Percentiles rank a stretch among this genome's conserved stretches.
These are phyloP conservation scores for Drosophila paramelanica DNA, from an alignment of 2,888 invertebrate species.

Conservation along the genomic window DNA sequence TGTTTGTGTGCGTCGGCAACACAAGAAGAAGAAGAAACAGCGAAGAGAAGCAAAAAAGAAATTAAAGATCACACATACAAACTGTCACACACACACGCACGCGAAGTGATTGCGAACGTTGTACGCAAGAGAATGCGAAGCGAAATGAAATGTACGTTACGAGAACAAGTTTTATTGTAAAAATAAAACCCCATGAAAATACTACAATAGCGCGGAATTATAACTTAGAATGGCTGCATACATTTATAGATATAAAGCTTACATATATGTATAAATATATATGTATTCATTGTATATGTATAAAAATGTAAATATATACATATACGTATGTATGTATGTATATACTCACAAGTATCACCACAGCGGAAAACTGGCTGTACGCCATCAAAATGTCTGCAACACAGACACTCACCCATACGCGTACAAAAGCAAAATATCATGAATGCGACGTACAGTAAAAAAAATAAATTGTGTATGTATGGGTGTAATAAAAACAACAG, in stretches of 20 bases:
- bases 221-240: not conserved
- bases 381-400: conserved; percentile 70
- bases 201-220: conserved; percentile 14
- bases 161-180: conserved; percentile 43
- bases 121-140: conserved; percentile 39
- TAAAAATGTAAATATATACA: conserved; percentile 2
- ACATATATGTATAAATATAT: conserved; percentile 4
- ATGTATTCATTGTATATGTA: not conserved
- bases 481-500: conserved; percentile 62
- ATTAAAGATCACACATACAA: conserved; percentile 45
- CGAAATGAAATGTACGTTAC: conserved; percentile 27
- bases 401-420: conserved; percentile 57
- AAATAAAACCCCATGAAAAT: conserved; percentile 38
- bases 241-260: conserved; percentile 5
- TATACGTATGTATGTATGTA: not conserved
- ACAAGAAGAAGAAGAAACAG: conserved; percentile 19
- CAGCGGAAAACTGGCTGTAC: conserved; percentile 77
- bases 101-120: conserved; percentile 32
- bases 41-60: conserved; percentile 31
- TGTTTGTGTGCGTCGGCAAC: conserved; percentile 26
- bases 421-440: conserved; percentile 35
- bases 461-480: conserved; percentile 52
- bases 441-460: conserved; percentile 47
- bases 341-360: conserved; percentile 11
- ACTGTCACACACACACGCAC: conserved; percentile 3